Conservation (phyloP, 1,140 invertebrate genomes). For the Lamellibrachia luymesi region DNA sequence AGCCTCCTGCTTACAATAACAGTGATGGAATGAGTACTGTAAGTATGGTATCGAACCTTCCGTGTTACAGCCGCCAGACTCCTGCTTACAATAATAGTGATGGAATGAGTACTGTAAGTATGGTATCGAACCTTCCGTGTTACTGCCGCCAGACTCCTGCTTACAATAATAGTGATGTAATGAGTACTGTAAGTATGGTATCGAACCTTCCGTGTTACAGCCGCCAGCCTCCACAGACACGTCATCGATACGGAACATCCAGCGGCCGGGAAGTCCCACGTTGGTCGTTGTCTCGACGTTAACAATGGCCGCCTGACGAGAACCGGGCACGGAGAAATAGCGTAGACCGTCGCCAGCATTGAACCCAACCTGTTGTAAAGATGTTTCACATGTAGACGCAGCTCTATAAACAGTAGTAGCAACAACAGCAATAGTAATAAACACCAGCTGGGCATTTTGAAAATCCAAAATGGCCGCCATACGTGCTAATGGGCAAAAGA, state of each 20-base stretch:
- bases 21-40: too few species aligned
- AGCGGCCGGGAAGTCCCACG: slow-evolving; percentile 22
- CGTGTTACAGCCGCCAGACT: too few species aligned
- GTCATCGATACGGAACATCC: neutral
- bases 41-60: too few species aligned
- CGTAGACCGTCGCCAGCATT: slow-evolving; percentile 31
- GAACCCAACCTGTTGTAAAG: slow-evolving; percentile 30
- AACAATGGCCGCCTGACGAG: slow-evolving; percentile 22
- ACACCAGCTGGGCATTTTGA: neutral
- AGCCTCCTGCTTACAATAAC: too few species aligned
- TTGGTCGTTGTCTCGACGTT: slow-evolving; percentile 25
- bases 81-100: too few species aligned
- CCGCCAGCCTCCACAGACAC: neutral
- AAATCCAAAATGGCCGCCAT: too few species aligned
- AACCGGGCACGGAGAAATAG: slow-evolving; percentile 24
- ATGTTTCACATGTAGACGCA: neutral
- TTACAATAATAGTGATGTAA: too few species aligned
- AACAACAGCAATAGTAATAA: neutral
- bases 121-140: neutral
- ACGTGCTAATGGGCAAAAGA: too few species aligned
- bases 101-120: neutral
- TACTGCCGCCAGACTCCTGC: neutral
- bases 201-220: neutral
- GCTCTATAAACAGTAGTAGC: neutral
- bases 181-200: neutral